These are phyloP conservation scores for Macrotus californicus DNA, from an alignment of 2,113 vertebrate species.

Conservation along the genomic window DNA sequence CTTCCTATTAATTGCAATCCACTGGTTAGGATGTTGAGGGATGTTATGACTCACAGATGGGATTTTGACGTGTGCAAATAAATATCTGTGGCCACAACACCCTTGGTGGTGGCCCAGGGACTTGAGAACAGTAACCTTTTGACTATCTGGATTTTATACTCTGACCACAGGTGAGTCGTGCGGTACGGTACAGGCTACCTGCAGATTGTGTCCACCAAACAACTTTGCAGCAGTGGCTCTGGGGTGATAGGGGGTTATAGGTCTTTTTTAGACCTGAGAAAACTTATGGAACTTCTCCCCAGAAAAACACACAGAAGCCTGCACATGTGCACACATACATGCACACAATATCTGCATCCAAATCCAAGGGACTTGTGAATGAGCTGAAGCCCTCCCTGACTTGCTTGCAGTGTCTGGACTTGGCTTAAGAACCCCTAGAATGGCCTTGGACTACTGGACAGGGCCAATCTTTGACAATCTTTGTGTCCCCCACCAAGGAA, in stretches of 20 bases:
- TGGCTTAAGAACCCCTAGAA: not conserved
- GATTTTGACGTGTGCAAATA: not conserved
- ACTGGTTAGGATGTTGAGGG: not conserved
- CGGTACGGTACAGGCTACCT: not conserved
- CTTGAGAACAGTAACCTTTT: not conserved
- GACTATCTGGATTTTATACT: not conserved
- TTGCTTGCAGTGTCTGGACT: not conserved
- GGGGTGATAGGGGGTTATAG: not conserved
- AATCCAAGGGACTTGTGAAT: not conserved
- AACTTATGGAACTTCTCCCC: not conserved
- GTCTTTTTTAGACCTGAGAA: not conserved
- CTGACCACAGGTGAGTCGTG: not conserved
- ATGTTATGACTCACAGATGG: not conserved
- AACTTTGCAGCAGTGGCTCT: not conserved
- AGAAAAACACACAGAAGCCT: not conserved
- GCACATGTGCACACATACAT: not conserved
- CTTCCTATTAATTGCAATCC: not conserved
- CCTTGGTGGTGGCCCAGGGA: not conserved
- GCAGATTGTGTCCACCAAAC: not conserved
- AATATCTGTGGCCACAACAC: not conserved
- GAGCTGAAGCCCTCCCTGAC: not conserved
- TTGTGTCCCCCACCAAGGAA: not conserved
- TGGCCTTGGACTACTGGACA: not conserved
- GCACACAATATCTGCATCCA: not conserved
- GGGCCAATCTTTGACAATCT: not conserved